phyloP scores from a whole-genome alignment of 2,797 vertebrate species.

The Sebastes glaucus region DNA sequence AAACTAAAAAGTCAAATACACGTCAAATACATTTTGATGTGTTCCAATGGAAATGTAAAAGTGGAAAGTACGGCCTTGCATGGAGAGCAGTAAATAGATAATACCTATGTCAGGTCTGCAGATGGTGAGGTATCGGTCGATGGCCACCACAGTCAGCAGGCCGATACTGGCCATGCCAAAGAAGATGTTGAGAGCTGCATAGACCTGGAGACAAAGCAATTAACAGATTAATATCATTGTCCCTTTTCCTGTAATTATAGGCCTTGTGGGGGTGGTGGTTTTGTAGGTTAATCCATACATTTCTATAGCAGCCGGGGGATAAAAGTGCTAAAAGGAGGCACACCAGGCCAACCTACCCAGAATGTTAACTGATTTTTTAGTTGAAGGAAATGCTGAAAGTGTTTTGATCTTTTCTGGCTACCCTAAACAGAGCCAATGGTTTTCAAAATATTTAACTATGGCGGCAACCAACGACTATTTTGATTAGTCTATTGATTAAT shows the following conservation, averaged over 20 bases:
- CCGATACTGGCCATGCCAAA: slow-evolving; percentile 99
- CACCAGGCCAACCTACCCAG: neutral
- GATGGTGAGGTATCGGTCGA: slow-evolving; percentile 94
- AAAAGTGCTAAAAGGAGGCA: neutral
- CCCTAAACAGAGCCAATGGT: neutral
- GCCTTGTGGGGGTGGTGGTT: neutral
- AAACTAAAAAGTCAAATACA: no score
- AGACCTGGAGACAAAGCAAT: slow-evolving; percentile 85
- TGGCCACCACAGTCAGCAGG: slow-evolving; percentile 91
- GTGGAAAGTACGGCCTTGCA: no score
- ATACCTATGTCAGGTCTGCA: slow-evolving; percentile 91
- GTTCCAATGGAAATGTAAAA: no score
- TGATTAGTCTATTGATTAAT: neutral
- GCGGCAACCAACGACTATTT: neutral
- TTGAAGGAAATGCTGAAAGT: neutral
- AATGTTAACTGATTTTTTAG: neutral
- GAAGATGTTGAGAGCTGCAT: slow-evolving; percentile 97
- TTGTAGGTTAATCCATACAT: neutral
- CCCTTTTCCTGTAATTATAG: neutral
- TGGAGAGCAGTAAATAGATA: slow-evolving; percentile 45
- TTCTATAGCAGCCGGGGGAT: neutral
- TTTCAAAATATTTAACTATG: neutral
- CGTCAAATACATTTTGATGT: no score
- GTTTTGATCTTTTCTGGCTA: neutral
- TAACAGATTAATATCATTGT: neutral